These are phyloP conservation scores for Dyspetes luteomarginatus DNA, from an alignment of 2,888 invertebrate genomes.

Conservation along the genomic window DNA sequence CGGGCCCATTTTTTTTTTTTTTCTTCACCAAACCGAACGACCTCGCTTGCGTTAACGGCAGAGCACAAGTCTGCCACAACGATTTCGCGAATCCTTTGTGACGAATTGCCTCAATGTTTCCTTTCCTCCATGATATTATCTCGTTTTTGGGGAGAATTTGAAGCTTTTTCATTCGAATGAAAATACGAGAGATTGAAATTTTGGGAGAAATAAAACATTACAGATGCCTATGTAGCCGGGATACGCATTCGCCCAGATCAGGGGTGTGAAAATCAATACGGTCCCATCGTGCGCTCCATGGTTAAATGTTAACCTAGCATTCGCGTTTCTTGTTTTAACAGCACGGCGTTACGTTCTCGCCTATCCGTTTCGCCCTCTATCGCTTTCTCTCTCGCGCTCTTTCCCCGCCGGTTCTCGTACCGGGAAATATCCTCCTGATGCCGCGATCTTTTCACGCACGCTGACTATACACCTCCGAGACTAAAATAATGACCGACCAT, in stretches of 20 bases:
- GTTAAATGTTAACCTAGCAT: slow-evolving; percentile 77
- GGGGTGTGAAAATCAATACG: slow-evolving; percentile 82
- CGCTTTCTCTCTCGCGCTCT: slow-evolving; percentile 20
- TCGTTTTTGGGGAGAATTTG: not conserved
- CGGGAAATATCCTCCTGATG: slow-evolving; percentile 44
- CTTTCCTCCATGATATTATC: not conserved
- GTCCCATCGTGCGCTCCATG: slow-evolving; percentile 71
- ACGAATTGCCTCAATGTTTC: slow-evolving; percentile 19
- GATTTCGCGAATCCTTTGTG: slow-evolving; percentile 78
- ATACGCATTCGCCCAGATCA: slow-evolving; percentile 73
- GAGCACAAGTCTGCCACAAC: slow-evolving; percentile 68
- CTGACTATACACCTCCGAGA: slow-evolving; percentile 45
- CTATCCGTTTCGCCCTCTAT: slow-evolving; percentile 3
- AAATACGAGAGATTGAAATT: not conserved
- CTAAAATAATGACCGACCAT: slow-evolving; percentile 78
- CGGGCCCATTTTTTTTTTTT: slow-evolving; percentile 68
- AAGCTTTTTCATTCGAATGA: not conserved
- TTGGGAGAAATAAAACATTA: not conserved
- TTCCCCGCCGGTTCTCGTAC: slow-evolving; percentile 26
- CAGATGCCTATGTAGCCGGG: slow-evolving; percentile 38
- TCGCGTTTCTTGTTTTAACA: slow-evolving; percentile 58
- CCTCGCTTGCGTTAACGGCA: slow-evolving; percentile 84
- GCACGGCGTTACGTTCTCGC: slow-evolving; percentile 36
- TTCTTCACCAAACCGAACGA: slow-evolving; percentile 78
- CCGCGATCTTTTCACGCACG: slow-evolving; percentile 29